Percentiles rank a stretch among this genome's conserved stretches.
These are phyloP conservation scores for Ceraclea dissimilis DNA, from an alignment of 2,888 invertebrate species.

Conservation along the genomic window DNA sequence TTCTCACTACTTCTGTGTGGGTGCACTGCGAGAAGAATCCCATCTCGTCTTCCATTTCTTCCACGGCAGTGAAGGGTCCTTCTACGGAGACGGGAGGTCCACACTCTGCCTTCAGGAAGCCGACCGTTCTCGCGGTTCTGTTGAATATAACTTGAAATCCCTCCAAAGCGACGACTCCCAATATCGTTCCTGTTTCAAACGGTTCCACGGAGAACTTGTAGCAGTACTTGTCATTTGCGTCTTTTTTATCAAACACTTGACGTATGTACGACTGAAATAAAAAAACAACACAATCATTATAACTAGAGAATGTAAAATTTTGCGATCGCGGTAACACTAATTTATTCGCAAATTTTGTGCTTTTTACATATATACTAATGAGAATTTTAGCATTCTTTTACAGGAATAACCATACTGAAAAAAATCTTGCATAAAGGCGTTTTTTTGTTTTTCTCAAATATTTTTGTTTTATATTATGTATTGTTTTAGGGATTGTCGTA, in stretches of 20 bases:
- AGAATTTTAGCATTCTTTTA: too few species aligned
- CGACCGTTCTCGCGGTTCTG: conserved; percentile 42
- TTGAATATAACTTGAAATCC: conserved; percentile 46
- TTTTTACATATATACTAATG: too few species aligned
- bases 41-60: conserved; percentile 22
- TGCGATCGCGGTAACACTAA: too few species aligned
- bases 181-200: conserved; percentile 39
- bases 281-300: conserved; percentile 1
- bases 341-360: too few species aligned
- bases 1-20: conserved; percentile 6
- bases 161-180: conserved; percentile 48
- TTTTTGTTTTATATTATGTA: too few species aligned
- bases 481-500: too few species aligned
- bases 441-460: too few species aligned
- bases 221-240: conserved; percentile 38
- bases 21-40: conserved; percentile 16
- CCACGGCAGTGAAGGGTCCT: conserved; percentile 36
- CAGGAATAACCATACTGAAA: too few species aligned
- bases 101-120: conserved; percentile 40
- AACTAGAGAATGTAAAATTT: too few species aligned
- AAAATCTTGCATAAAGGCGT: too few species aligned
- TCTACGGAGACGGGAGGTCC: conserved; percentile 37
- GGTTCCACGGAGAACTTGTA: conserved; percentile 44
- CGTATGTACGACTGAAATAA: conserved; percentile 44
- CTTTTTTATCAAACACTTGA: conserved; percentile 33